Conservation (phyloP, 2,888 invertebrate genomes). For the Trichogramma dendrolimi region DNA sequence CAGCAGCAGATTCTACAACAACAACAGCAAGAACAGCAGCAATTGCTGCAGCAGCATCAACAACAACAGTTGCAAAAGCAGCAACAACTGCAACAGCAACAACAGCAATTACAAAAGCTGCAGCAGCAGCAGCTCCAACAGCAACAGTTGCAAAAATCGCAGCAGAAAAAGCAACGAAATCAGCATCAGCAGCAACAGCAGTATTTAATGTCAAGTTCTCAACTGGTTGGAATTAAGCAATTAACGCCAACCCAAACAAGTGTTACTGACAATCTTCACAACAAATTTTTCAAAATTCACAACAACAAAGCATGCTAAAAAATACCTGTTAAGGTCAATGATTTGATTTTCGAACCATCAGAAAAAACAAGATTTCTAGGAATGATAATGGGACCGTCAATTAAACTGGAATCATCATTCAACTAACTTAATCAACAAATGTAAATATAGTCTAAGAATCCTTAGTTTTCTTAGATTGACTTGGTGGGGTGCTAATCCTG, state of each 20-base stretch:
- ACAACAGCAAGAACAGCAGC: not conserved
- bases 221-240: too few relatives aligned
- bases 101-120: not conserved
- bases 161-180: too few relatives aligned
- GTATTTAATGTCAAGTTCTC: too few relatives aligned
- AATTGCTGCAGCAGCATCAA: not conserved
- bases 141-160: too few relatives aligned
- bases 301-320: not conserved
- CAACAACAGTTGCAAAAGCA: not conserved
- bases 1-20: not conserved
- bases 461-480: conserved; percentile 19
- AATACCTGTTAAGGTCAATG: not conserved
- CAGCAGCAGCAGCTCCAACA: too few relatives aligned
- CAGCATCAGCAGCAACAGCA: too few relatives aligned
- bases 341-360: not conserved
- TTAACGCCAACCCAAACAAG: too few relatives aligned
- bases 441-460: conserved; percentile 13
- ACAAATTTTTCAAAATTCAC: conserved; percentile 19
- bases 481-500: conserved; percentile 25
- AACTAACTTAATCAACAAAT: conserved; percentile 6
- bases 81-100: not conserved
- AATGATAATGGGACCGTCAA: conserved; percentile 13
- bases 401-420: conserved; percentile 18
- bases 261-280: too few relatives aligned
- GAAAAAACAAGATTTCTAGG: conserved; percentile 19